Conservation (phyloP, 2,888 invertebrate species). For the Parnassius apollo region DNA sequence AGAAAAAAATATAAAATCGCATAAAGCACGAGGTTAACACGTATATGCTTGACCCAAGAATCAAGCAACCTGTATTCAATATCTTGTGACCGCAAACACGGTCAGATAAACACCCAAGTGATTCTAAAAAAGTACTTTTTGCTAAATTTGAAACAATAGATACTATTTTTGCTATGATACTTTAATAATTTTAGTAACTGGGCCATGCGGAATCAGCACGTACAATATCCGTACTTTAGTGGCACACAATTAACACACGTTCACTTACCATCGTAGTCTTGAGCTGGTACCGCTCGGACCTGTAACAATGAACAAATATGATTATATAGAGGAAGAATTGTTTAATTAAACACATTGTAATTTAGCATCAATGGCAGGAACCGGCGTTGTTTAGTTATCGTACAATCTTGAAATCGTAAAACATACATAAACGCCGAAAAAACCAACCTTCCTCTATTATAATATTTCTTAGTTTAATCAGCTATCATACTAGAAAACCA, state of each 20-base stretch:
- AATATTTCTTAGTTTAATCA: too few relatives aligned
- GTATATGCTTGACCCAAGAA: too few relatives aligned
- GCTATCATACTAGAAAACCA: too few relatives aligned
- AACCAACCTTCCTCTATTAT: too few relatives aligned
- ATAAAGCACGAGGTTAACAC: too few relatives aligned
- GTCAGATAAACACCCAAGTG: too few relatives aligned
- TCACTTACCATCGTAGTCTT: slow-evolving; percentile 79
- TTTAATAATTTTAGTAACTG: background rate
- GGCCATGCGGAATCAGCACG: background rate
- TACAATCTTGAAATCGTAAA: slow-evolving; percentile 14
- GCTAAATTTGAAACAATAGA: too few relatives aligned
- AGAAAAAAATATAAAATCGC: too few relatives aligned
- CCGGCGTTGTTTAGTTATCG: slow-evolving; percentile 15
- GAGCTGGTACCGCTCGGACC: slow-evolving; percentile 62
- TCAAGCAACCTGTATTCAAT: too few relatives aligned
- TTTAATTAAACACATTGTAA: slow-evolving; percentile 53
- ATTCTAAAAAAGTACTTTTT: too few relatives aligned
- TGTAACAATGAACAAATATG: slow-evolving; percentile 68
- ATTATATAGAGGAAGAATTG: slow-evolving; percentile 45
- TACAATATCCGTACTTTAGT: slow-evolving; percentile 3
- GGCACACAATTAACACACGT: slow-evolving; percentile 8
- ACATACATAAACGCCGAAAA: slow-evolving; percentile 1
- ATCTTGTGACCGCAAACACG: too few relatives aligned
- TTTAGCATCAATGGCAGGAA: slow-evolving; percentile 30
- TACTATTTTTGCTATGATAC: too few relatives aligned